phyloP scores from a whole-genome alignment of 2,888 invertebrate species.

The Sphaerophoria rueppellii region DNA sequence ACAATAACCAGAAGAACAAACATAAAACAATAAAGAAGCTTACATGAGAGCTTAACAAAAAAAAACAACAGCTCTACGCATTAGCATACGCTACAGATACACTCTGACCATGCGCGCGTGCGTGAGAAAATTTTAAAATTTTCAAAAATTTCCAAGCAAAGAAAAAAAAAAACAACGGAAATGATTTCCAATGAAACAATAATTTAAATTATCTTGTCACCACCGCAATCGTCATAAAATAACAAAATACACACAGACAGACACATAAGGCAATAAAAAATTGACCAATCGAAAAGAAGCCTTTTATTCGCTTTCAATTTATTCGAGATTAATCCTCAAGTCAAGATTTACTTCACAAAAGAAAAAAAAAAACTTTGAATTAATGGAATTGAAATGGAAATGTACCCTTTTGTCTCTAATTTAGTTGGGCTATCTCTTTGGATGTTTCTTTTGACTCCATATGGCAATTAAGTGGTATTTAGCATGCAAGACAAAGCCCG shows the following conservation, averaged over 20 bases:
- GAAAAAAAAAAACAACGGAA: slow-evolving; percentile 46
- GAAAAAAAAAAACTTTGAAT: background rate
- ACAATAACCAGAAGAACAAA: background rate
- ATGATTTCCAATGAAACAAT: slow-evolving; percentile 67
- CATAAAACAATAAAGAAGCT: slow-evolving; percentile 38
- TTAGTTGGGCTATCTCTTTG: slow-evolving; percentile 20
- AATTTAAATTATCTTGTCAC: slow-evolving; percentile 68
- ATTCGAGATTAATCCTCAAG: slow-evolving; percentile 45
- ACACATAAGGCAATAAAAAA: background rate
- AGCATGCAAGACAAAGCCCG: slow-evolving; percentile 44
- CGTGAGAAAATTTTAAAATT: slow-evolving; percentile 69
- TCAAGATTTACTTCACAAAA: background rate
- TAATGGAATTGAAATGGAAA: slow-evolving; percentile 43
- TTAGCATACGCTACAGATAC: slow-evolving; percentile 32
- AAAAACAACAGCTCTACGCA: slow-evolving; percentile 15
- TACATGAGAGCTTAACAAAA: slow-evolving; percentile 27
- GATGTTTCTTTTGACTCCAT: slow-evolving; percentile 16
- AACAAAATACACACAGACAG: background rate
- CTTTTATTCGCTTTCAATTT: slow-evolving; percentile 41
- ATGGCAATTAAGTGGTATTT: slow-evolving; percentile 56
- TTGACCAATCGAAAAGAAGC: background rate
- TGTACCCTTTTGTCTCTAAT: slow-evolving; percentile 10
- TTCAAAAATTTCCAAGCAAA: slow-evolving; percentile 44
- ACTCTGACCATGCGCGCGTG: slow-evolving; percentile 55
- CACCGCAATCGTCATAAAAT: slow-evolving; percentile 4